Base-by-base conservation (phyloP, 2,888 invertebrate genomes). In the Andrena marginata region DNA sequence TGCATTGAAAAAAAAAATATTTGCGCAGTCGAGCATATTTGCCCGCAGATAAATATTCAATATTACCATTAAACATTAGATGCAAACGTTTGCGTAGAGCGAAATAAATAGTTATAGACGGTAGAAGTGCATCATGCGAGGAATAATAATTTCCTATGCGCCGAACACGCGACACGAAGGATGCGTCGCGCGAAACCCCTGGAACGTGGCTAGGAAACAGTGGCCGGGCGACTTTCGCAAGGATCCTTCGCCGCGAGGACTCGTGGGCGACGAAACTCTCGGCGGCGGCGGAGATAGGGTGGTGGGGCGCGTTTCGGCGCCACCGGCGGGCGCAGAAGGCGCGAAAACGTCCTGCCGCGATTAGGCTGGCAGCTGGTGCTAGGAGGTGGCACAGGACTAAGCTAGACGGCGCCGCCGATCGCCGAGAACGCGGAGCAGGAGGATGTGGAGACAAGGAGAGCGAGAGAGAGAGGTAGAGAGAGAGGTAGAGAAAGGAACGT, bases 311-410 rank as follows among this genome's bases (percentile, higher is more conserved):
- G 75, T 68, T 71, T 35, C 85, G 87, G 85, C 83, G 89, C 88
- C 82, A 85, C 72, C 82, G 87, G 89, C 88, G 90, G 90, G 82
- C 89, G 89, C 88, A 86, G 88, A 90, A 92, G 92, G 91, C 92
- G 92, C 92, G 89, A 91, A 91, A 90, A 89, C 90, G 90, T 94
- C 93, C 93, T 94, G 93, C 56, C 89, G 85, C 87, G 91, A 93
- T 92, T 92, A 93, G 93, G 93, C 89, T 90, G 88, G 86, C 90
- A 94, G 90, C 82, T 77, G 77, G 85, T 62, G 83, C 63, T 87
- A 85, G 90, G 89, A 92, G 93, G 93, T 94, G 91, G 93, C 93
- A 91, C 93, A 93, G 93, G 93, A 93, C 90, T 92, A 87, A 87
- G 86, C 83, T 82, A 85, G 83, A 75, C 80, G 81, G 82, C 77